phyloP scores from a whole-genome alignment of 92 coral and sea anemone species.

The Epizoanthus ramosus region DNA sequence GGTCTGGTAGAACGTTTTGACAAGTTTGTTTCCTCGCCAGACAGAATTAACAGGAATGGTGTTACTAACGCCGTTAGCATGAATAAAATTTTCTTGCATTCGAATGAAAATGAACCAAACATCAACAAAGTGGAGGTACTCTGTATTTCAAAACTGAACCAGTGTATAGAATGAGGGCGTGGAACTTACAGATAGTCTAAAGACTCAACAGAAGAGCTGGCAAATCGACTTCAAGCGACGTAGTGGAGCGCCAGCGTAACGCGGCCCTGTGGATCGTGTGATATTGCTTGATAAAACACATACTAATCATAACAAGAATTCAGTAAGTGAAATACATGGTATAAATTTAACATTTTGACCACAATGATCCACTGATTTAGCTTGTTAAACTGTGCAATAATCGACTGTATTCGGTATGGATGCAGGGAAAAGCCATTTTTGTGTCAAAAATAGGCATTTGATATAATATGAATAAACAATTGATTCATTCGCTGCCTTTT shows the following conservation, averaged over 20 bases:
- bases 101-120: not conserved
- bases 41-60: not conserved
- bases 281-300: constrained; percentile 20
- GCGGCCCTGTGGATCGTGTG: not conserved
- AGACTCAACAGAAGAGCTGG: not conserved
- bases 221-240: not conserved
- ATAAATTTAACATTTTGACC: not conserved
- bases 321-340: not conserved
- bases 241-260: too few relatives aligned
- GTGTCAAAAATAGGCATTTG: not conserved
- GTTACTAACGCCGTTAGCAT: not conserved
- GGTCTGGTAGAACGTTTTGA: not conserved
- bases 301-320: constrained; percentile 5
- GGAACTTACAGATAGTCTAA: constrained; percentile 43
- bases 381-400: not conserved
- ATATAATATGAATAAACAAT: not conserved
- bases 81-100: not conserved
- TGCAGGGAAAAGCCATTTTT: not conserved
- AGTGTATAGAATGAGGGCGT: not conserved
- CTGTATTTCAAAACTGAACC: not conserved
- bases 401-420: not conserved
- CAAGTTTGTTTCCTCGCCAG: not conserved
- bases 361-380: not conserved
- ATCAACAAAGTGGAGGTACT: not conserved
- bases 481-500: not conserved